These are phyloP conservation scores for Salarias fasciatus DNA, from an alignment of 2,797 vertebrate genomes.

Conservation along the genomic window DNA sequence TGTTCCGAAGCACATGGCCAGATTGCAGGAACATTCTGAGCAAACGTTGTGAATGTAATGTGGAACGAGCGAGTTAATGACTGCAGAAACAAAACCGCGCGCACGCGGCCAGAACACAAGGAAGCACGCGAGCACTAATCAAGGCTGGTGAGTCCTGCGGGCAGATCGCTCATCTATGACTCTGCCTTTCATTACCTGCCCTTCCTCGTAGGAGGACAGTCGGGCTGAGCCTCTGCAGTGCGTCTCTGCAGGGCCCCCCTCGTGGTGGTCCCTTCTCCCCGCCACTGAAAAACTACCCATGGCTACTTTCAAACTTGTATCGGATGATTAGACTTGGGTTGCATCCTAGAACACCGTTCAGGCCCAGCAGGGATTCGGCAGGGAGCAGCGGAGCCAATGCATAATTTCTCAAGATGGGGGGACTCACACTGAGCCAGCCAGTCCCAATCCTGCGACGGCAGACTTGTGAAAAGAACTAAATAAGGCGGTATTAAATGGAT, in stretches of 20 bases:
- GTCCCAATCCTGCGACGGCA: constrained; percentile 65
- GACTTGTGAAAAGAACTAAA: constrained; percentile 69
- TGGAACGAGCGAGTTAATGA: constrained; percentile 42
- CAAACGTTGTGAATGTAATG: constrained; percentile 25
- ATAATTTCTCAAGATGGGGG: constrained; percentile 78
- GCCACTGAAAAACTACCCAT: constrained; percentile 61
- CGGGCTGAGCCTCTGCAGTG: constrained; percentile 56
- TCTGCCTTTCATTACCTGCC: constrained; percentile 68
- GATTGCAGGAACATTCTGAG: constrained; percentile 13
- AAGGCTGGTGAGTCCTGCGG: constrained; percentile 47
- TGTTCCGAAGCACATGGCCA: constrained; percentile 32
- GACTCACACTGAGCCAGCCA: constrained; percentile 74
- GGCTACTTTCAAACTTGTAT: constrained; percentile 78
- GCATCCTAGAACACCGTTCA: constrained; percentile 74
- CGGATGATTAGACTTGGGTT: constrained; percentile 79
- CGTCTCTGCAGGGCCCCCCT: constrained; percentile 55
- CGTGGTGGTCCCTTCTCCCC: constrained; percentile 50
- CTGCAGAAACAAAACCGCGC: constrained; percentile 39
- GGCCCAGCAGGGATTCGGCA: constrained; percentile 76
- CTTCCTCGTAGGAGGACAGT: constrained; percentile 46
- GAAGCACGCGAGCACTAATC: constrained; percentile 52
- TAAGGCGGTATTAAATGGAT: constrained; percentile 48
- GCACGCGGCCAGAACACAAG: constrained; percentile 31
- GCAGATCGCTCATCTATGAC: constrained; percentile 57
- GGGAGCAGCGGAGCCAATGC: constrained; percentile 74